Evolutionary conservation across 1,140 invertebrate genomes (phyloP), one percentile per base, ranked within the genome.

Genomic region (Zaprionus kolodkinae): DNA sequence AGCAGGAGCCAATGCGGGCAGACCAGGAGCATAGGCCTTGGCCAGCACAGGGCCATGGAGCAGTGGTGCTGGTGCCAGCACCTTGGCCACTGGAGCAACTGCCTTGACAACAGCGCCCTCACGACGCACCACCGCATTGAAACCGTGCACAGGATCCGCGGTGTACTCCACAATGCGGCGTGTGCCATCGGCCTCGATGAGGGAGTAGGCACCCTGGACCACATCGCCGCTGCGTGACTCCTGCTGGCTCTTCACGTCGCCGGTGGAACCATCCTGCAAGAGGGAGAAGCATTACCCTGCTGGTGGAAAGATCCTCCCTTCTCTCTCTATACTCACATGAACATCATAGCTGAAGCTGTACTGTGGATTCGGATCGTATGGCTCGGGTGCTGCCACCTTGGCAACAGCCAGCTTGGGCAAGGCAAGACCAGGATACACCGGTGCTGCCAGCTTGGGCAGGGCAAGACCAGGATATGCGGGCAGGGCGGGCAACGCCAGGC

Each of bases 151-250:
- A 6, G 94, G 92, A 91, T 94, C 93, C 10, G 93, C 94, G 21
- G 93, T 93, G 84, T 94, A 95, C 70, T 94, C 93, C 25, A 94
- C 94, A 62, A 93, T 93, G 50, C 94, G 82, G 15, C 93, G 90
- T 4, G 93, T 94, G 59, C 94, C 94, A 73, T 95, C 94, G 17
- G 94, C 93, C 73, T 95, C 94, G n/a, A 94, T 93, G 21, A 94
- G 78, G 4, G 93, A 94, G 84, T 95, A 95, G 38, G 91, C 92
- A 36, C 95, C 95, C 72, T 94, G 92, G 38, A 95, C 94, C 13
- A 93, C 92, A 79, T 95, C 94, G 17, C 94, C 94, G 61, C 93
- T 93, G 50, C 94, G 93, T 43, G 90, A 93, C 93, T 95, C 94
- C 87, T 94, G 93, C 84, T 95, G 94, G 57, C 92, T 93, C 92